Conservation (phyloP, 2,888 invertebrate genomes). For the Protodeltote pygarga region DNA sequence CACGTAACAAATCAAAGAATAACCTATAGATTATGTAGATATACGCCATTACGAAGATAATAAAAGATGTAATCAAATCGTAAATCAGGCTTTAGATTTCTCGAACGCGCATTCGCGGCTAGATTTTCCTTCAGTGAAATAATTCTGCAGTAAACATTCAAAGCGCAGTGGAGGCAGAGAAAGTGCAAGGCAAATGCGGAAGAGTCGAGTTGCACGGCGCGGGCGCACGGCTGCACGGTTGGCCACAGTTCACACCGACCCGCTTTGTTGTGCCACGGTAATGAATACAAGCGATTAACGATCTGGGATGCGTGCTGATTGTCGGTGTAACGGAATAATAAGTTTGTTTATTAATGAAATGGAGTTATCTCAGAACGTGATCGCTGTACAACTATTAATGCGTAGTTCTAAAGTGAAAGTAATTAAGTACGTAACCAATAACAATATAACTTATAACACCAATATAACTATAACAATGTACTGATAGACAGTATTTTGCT, state of each 20-base stretch:
- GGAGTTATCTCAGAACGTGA: slow-evolving; percentile 34
- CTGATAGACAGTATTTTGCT: too few species aligned
- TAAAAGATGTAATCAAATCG: slow-evolving; percentile 52
- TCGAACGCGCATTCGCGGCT: slow-evolving; percentile 29
- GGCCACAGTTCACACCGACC: slow-evolving; percentile 42
- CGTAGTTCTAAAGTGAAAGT: slow-evolving; percentile 34
- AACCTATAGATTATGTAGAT: too few species aligned
- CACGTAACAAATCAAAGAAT: too few species aligned
- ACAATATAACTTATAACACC: too few species aligned
- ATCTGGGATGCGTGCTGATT: slow-evolving; percentile 43
- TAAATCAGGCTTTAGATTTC: slow-evolving; percentile 41
- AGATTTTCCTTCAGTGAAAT: slow-evolving; percentile 54
- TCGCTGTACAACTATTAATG: slow-evolving; percentile 29
- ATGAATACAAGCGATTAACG: slow-evolving; percentile 38
- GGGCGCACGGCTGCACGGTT: slow-evolving; percentile 42
- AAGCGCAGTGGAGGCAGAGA: slow-evolving; percentile 64
- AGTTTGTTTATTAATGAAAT: slow-evolving; percentile 43
- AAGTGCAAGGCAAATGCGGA: slow-evolving; percentile 69
- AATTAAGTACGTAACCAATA: background rate
- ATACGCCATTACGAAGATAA: too few species aligned
- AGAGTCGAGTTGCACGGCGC: slow-evolving; percentile 51
- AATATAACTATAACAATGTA: too few species aligned
- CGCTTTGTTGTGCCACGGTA: slow-evolving; percentile 37
- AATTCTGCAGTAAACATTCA: slow-evolving; percentile 56
- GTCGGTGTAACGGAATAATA: slow-evolving; percentile 42